A percentile compares a stretch with the other conserved stretches of the same genome.
Conservation (phyloP, 2,888 invertebrate species). For the Epirrhoe tristata region DNA sequence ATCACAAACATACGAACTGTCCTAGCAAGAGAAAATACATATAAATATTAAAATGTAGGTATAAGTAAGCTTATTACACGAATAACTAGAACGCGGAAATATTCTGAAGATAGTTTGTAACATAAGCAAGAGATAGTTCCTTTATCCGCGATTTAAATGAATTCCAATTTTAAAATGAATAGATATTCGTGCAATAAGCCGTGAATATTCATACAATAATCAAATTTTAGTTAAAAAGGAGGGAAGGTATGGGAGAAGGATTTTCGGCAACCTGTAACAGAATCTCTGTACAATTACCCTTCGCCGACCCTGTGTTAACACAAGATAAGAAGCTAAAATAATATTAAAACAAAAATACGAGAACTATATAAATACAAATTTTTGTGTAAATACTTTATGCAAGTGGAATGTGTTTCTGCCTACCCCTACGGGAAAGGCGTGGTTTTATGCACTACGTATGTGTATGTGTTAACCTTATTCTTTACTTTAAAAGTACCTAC, state of each 20-base stretch:
- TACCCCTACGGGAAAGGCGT: no score
- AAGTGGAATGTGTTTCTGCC: no score
- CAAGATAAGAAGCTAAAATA: constrained; percentile 56
- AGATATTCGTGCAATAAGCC: constrained; percentile 22
- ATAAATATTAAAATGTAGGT: constrained; percentile 42
- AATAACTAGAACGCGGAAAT: not conserved
- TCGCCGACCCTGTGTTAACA: constrained; percentile 44
- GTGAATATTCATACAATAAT: constrained; percentile 15
- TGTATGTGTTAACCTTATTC: not conserved
- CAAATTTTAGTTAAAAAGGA: constrained; percentile 18
- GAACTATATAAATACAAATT: constrained; percentile 1
- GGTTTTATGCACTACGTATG: not conserved
- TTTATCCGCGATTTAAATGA: not conserved
- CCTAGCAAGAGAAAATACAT: constrained; percentile 47
- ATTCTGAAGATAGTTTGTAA: not conserved
- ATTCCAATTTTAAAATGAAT: not conserved
- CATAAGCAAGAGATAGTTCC: not conserved
- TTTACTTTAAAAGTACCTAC: not conserved
- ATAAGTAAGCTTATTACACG: constrained; percentile 15
- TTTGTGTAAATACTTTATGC: not conserved
- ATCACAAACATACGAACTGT: constrained; percentile 50
- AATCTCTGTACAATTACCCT: constrained; percentile 56
- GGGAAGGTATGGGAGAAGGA: constrained; percentile 51
- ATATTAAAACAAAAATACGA: constrained; percentile 31
- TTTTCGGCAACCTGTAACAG: constrained; percentile 71